Evolutionary conservation across 2,888 invertebrate species (phyloP), one percentile per base, ranked within the genome.

Genomic region (Philopedon plagiatum): DNA sequence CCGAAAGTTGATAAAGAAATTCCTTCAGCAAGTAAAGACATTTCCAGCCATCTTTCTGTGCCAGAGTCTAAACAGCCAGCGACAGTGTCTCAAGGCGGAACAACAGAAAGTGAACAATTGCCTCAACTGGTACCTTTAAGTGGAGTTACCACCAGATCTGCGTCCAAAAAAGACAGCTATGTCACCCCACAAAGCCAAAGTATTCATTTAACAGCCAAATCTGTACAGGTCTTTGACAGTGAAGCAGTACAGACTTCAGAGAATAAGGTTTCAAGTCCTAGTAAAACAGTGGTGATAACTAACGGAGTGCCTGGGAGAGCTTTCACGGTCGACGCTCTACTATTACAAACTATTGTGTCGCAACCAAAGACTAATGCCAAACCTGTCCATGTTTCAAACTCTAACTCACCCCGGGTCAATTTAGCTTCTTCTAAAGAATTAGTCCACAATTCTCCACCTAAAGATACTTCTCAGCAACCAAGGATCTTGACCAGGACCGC

Each of bases 71-170:
- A 8, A 7, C 29, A 54, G 7, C 8, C 29, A 0, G 51, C 13
- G 9, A 29, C 29, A 3, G 51, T 29, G 5, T 18, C 13, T 0
- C 13, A 29, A 1, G 29, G 26, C 5, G 21, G 15, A 9, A 26
- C 13, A 39, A 8, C 23, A 26, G 18, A 60, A 5, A 37, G 13
- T 18, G 57, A 37, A 18, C 23, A 21, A 1, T 13, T 44, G 15
- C 60, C 60, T n/a, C 60, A 44, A 0, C 39, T 60, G 26, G 60
- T 60, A 23, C 44, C 60, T 21, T 44, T 60, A 15, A 44, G 41
- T 23, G 18, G 57, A 21, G 41, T 60, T 26, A 60, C 60, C 5
- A 60, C 60, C 13, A 37, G 60, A 15, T 60, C 60, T 26, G 39
- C 41, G 1, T 60, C 41, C 11, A 60, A 41, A 15, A 41, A n/a